Evolutionary conservation across 2,113 vertebrate species (phyloP).

Genomic region (Crotophaga sulcirostris): DNA sequence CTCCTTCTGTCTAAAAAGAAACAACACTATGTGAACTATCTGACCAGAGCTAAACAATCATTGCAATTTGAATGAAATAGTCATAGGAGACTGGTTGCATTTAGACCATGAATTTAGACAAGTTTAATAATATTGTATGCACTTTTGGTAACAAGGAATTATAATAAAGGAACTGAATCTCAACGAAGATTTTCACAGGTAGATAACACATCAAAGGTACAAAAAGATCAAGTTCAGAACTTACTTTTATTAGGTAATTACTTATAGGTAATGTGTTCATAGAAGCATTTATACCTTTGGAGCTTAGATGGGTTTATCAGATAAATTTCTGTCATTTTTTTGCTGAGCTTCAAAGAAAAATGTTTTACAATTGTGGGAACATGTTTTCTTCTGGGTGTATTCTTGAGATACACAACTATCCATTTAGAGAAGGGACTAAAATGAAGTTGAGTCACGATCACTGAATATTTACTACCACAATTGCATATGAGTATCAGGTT

Average conservation of each 20-base stretch:
- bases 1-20: not conserved
- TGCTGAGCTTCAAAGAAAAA: not conserved
- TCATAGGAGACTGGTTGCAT: not conserved
- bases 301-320: not conserved
- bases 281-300: not conserved
- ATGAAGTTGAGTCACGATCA: not conserved
- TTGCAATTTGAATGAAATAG: not conserved
- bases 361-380: not conserved
- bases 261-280: not conserved
- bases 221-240: not conserved
- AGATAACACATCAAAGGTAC: not conserved
- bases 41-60: not conserved
- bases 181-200: not conserved
- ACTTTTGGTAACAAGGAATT: not conserved
- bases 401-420: not conserved
- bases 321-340: not conserved
- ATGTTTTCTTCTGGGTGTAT: not conserved
- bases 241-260: not conserved
- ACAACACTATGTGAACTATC: not conserved
- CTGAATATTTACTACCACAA: not conserved
- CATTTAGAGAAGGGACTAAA: not conserved
- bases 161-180: not conserved
- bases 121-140: not conserved
- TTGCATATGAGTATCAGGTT: not conserved
- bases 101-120: not conserved